Evolutionary conservation across 2,797 vertebrate species (phyloP), one percentile per base, ranked within the genome.

Genomic region (Liparis tanakae): DNA sequence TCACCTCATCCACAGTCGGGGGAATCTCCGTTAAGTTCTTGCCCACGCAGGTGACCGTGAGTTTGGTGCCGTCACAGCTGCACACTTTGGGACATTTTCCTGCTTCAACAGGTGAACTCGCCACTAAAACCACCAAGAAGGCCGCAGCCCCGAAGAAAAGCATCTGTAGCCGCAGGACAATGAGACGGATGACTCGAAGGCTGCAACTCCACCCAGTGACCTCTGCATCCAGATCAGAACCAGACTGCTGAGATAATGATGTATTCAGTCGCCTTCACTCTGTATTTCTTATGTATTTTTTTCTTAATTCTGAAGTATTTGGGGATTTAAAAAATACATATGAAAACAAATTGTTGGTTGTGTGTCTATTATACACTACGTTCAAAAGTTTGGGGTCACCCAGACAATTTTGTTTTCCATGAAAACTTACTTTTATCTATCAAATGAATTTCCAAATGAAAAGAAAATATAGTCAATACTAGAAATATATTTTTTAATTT

Each of bases 11-110:
- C 54, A 97, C 59, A 53, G 87, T 43, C 0, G 44, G 1, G 0
- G 97, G 96, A 72, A 97, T 70, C 36, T 92, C 82, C 0, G 84
- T 96, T 20, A 98, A 82, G 84, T 95, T 97, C 89, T 95, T 95
- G 2, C 91, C 80, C 5, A 88, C 56, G 71, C 97, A 98, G 48
- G 87, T 55, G 1, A 96, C 93, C 0, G 92, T 91, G 54, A 94
- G 83, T 39, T 79, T 93, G 84, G 92, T 68, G 71, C 86, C 83
- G 85, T 99, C 94, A 0, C 97, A 98, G 83, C 92, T 14, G 3
- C 97, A 98, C 37, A 84, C n/a, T 39, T 13, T 65, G 0, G 96
- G 96, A 79, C 97, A 99, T 80, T 78, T 93, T 15, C 85, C 36
- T 0, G 91, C 85, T 7, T 84, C 77, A 0, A 0, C 1, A 0